Evolutionary conservation across 2,113 vertebrate genomes (phyloP).

Genomic region (Holacanthus passer): DNA sequence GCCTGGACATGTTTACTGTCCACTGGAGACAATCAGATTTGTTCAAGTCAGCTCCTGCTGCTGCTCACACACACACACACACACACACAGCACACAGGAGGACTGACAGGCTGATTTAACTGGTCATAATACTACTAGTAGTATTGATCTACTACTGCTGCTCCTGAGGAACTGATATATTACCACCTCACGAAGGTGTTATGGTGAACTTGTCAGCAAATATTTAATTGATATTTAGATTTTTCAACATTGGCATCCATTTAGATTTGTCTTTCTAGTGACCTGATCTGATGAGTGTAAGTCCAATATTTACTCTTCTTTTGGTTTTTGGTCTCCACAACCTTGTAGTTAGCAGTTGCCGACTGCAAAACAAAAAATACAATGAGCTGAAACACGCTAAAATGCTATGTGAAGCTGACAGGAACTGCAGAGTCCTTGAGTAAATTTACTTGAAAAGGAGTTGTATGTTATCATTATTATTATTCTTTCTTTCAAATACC

Average conservation of each 20-base stretch:
- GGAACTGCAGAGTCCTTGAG: background rate
- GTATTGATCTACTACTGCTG: background rate
- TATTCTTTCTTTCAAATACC: too few relatives aligned
- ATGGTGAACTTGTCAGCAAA: background rate
- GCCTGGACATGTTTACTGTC: slow-evolving; percentile 78
- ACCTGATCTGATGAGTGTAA: background rate
- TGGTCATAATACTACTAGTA: background rate
- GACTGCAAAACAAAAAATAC: slow-evolving; percentile 18
- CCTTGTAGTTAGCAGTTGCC: background rate
- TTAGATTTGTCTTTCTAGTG: background rate
- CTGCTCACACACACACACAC: background rate
- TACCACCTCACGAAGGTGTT: background rate
- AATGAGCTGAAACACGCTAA: background rate
- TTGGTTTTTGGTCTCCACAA: too few relatives aligned
- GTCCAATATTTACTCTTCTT: background rate
- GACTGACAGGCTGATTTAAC: slow-evolving; percentile 8
- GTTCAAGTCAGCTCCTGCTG: slow-evolving; percentile 59
- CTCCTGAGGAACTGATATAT: background rate
- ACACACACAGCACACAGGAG: background rate
- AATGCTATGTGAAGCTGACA: background rate
- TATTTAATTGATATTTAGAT: too few relatives aligned
- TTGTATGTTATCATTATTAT: too few relatives aligned
- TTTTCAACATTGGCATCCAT: background rate
- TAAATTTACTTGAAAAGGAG: too few relatives aligned
- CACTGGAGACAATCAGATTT: slow-evolving; percentile 67